Evolutionary conservation across 2,797 vertebrate species (phyloP), one percentile per base, ranked within the genome.

Genomic region (Sebastes glaucus): DNA sequence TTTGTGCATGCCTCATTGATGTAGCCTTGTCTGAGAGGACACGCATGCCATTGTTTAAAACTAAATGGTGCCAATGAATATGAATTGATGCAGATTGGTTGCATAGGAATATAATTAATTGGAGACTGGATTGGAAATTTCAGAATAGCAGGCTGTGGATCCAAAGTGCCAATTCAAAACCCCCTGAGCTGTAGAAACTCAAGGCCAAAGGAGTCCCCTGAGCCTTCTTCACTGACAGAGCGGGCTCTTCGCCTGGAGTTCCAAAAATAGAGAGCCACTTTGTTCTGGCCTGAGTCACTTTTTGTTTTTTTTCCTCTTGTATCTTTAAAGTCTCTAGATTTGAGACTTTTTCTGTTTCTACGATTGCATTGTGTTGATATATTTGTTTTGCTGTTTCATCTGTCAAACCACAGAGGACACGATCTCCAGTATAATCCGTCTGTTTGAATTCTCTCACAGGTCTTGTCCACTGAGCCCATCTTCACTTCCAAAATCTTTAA

Each of bases 391-490:
- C 14, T 70, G 53, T 62, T 83, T 72, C 55, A 59, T 57, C 69
- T 68, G 64, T 74, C 23, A 30, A 62, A 56, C 38, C 42, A 3
- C n/a, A 32, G 49, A 83, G 32, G 35, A 67, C 53, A 9, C 10
- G 11, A 53, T 55, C 35, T 80, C 61, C 55, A 25, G 32, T 55
- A 6, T 89, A 85, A 91, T 49, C 60, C 11, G 7, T 89, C 13
- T 86, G 8, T 89, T 75, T 89, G 77, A 30, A n/a, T 86, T 87
- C 82, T 82, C 87, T 30, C 77, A 13, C 87, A 93, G 92, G 91
- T 87, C 66, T 6, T 27, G 35, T 56, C 71, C 75, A 2, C 85
- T 0, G 65, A 86, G 38, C 38, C 77, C 78, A 69, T 70, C 84
- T 92, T 87, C 87, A 30, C 69, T 53, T 81, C 30, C 55, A 57